These are phyloP conservation scores for Hafferia zeledoni DNA, from an alignment of 2,797 vertebrate species.

Conservation along the genomic window DNA sequence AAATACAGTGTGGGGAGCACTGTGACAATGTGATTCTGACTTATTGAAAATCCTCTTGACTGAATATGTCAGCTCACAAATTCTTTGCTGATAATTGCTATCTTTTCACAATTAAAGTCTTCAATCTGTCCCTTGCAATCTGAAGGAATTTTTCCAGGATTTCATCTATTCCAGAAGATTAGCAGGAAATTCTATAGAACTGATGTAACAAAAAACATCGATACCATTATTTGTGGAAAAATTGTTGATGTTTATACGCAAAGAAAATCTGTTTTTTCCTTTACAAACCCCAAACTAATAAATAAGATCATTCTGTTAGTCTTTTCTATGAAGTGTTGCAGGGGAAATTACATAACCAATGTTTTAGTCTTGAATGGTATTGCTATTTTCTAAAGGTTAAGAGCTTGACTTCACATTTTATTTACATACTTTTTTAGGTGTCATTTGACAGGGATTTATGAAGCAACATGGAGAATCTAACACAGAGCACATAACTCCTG, in stretches of 20 bases:
- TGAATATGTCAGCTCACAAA: neutral
- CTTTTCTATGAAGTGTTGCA: neutral
- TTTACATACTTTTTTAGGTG: neutral
- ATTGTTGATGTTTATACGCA: neutral
- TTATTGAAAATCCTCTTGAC: neutral
- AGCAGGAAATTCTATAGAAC: neutral
- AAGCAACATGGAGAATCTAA: neutral
- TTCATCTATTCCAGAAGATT: neutral
- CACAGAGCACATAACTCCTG: neutral
- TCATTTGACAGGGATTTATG: neutral
- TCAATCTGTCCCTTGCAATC: neutral
- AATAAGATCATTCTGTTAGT: neutral
- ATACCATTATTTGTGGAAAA: neutral
- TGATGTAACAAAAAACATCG: neutral
- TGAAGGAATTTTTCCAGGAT: neutral
- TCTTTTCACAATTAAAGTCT: neutral
- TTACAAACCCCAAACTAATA: neutral
- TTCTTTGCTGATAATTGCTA: neutral
- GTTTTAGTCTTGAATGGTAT: neutral
- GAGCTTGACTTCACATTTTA: neutral
- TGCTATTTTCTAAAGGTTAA: neutral
- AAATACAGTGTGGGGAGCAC: neutral
- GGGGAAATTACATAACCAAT: neutral
- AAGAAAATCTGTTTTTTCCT: neutral
- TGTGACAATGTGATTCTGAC: neutral